A percentile compares a stretch with the other conserved stretches of the same genome.
phyloP scores from a whole-genome alignment of 1,140 invertebrate genomes.

The Megalonaias nervosa region DNA sequence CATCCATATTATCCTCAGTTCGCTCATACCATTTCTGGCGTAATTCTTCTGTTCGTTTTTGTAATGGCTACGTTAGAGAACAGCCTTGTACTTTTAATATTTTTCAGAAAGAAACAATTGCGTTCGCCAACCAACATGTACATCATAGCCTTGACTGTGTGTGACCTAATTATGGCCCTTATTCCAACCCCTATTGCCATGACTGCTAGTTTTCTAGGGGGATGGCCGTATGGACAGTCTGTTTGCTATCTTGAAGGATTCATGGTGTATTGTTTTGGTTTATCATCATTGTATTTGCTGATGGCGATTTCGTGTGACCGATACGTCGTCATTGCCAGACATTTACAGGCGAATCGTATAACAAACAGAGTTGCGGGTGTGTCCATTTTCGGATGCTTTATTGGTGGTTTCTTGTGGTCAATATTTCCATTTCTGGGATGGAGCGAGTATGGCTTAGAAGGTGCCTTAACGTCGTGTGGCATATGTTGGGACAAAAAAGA shows the following conservation, averaged over 20 bases:
- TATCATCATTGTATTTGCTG: constrained; percentile 49
- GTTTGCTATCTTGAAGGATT: constrained; percentile 52
- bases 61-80: constrained; percentile 40
- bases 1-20: constrained; percentile 22
- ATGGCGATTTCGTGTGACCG: constrained; percentile 54
- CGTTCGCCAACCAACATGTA: constrained; percentile 58
- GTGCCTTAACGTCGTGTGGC: constrained; percentile 49
- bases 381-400: constrained; percentile 29
- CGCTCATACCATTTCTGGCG: constrained; percentile 22
- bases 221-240: constrained; percentile 46
- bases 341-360: constrained; percentile 44
- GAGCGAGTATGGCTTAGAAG: constrained; percentile 54
- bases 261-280: constrained; percentile 52
- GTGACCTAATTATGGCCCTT: constrained; percentile 49
- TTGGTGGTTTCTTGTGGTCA: constrained; percentile 45
- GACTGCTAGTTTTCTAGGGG: constrained; percentile 27
- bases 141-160: constrained; percentile 51
- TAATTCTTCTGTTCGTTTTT: constrained; percentile 27
- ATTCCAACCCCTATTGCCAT: constrained; percentile 31
- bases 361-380: constrained; percentile 41
- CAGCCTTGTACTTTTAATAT: constrained; percentile 39
- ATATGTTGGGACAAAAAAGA: constrained; percentile 46
- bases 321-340: constrained; percentile 59
- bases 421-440: constrained; percentile 51
- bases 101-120: constrained; percentile 46